These are phyloP conservation scores for Yponomeuta evonymella DNA, from an alignment of 2,888 invertebrate species.

Conservation along the genomic window DNA sequence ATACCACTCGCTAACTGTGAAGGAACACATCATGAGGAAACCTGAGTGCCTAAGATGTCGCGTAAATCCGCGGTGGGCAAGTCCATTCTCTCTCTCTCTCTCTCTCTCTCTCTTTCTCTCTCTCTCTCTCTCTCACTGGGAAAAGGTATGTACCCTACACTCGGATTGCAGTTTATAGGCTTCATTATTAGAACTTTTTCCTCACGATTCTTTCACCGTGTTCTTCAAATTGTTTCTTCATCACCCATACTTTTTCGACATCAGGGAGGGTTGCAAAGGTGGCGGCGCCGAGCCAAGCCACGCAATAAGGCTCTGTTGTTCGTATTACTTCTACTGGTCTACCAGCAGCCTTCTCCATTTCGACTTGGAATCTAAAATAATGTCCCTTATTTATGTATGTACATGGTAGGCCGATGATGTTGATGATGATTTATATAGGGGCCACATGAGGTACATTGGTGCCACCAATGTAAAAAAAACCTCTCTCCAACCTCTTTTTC, in stretches of 20 bases:
- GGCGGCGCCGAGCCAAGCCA: slow-evolving; percentile 58
- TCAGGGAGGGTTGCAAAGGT: slow-evolving; percentile 49
- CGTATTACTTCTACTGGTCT: slow-evolving; percentile 35
- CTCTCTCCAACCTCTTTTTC: no score
- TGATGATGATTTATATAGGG: no score
- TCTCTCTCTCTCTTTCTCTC: no score
- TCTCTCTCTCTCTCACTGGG: no score
- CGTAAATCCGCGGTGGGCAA: background rate
- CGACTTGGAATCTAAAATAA: slow-evolving; percentile 33
- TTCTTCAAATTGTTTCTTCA: slow-evolving; percentile 53
- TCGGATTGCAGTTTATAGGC: no score
- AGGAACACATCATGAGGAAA: no score
- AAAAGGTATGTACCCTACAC: no score
- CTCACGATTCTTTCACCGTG: slow-evolving; percentile 48
- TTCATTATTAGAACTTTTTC: slow-evolving; percentile 37
- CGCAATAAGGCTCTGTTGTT: slow-evolving; percentile 42
- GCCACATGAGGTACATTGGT: no score
- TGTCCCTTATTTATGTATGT: no score
- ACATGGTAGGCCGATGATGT: no score
- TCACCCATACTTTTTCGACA: slow-evolving; percentile 43
- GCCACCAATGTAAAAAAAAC: no score
- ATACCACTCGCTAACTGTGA: background rate
- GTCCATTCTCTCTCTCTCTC: background rate
- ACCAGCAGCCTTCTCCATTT: slow-evolving; percentile 32
- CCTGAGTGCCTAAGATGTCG: no score